Evolutionary conservation across 2,113 vertebrate species (phyloP).

Genomic region (Dicerorhinus sumatrensis): DNA sequence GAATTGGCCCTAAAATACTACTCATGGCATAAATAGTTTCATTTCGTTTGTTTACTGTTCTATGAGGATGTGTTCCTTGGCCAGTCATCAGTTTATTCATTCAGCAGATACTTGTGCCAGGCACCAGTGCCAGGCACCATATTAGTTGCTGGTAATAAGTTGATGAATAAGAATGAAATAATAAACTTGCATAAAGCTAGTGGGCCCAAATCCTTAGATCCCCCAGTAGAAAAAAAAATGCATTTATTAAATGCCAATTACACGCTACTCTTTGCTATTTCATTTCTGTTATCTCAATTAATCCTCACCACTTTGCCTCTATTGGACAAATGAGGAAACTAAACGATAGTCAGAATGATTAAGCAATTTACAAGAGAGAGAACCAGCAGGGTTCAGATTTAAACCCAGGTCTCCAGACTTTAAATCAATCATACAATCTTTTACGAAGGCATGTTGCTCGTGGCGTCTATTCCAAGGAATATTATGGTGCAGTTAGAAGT

Average conservation of each 20-base stretch:
- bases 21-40: background rate
- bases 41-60: constrained; percentile 1
- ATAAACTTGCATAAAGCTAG: background rate
- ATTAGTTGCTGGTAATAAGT: background rate
- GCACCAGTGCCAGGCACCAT: background rate
- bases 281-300: background rate
- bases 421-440: background rate
- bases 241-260: background rate
- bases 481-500: background rate
- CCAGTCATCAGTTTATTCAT: background rate
- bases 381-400: background rate
- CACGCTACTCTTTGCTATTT: background rate
- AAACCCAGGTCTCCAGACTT: background rate
- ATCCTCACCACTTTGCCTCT: background rate
- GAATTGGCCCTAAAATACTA: background rate
- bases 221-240: background rate
- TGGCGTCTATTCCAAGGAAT: background rate
- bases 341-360: constrained; percentile 4
- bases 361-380: background rate
- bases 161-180: constrained; percentile 25
- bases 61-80: background rate
- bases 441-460: background rate
- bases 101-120: background rate
- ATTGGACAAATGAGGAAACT: constrained; percentile 8
- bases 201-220: background rate